Percentiles rank a stretch among this genome's conserved stretches.
These are phyloP conservation scores for Drosophila ananassae DNA, from an alignment of 1,140 invertebrate species.

Conservation along the genomic window DNA sequence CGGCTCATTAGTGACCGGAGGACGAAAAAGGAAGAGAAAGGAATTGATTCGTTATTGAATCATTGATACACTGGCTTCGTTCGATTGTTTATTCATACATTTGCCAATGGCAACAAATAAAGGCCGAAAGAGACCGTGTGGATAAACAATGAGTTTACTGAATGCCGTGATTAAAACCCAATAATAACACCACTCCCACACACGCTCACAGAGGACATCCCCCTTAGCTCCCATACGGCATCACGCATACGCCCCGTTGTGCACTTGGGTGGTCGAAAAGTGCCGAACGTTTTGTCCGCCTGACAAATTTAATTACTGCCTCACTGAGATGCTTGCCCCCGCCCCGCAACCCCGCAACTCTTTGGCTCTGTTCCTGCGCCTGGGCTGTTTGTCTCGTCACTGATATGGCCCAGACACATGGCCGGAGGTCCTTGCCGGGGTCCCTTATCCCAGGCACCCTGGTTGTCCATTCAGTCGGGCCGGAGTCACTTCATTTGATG, in stretches of 20 bases:
- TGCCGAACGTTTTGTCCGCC: slow-evolving; percentile 70
- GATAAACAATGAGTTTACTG: slow-evolving; percentile 40
- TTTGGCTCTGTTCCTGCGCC: slow-evolving; percentile 7
- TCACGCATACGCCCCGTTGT: slow-evolving; percentile 70
- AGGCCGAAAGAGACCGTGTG: slow-evolving; percentile 12
- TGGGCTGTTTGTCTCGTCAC: slow-evolving; percentile 68
- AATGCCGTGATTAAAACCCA: slow-evolving; percentile 66
- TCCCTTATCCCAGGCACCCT: slow-evolving; percentile 7
- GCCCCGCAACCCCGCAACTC: neutral
- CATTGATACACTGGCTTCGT: slow-evolving; percentile 17
- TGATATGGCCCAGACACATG: slow-evolving; percentile 57
- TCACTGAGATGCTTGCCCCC: slow-evolving; percentile 6
- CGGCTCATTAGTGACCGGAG: slow-evolving; percentile 62
- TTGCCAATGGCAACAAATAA: slow-evolving; percentile 18
- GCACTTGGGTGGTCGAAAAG: slow-evolving; percentile 64
- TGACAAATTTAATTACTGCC: slow-evolving; percentile 81
- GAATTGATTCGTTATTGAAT: slow-evolving; percentile 9
- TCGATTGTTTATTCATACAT: slow-evolving; percentile 37
- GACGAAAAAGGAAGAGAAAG: slow-evolving; percentile 10
- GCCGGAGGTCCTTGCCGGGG: slow-evolving; percentile 12
- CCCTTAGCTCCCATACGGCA: slow-evolving; percentile 20
- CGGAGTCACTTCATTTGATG: slow-evolving; percentile 80
- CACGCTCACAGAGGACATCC: neutral
- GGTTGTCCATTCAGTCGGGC: slow-evolving; percentile 23
- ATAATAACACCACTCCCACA: slow-evolving; percentile 32